These are phyloP conservation scores for Trissolcus basalis DNA, from an alignment of 1,140 invertebrate genomes.

Conservation along the genomic window DNA sequence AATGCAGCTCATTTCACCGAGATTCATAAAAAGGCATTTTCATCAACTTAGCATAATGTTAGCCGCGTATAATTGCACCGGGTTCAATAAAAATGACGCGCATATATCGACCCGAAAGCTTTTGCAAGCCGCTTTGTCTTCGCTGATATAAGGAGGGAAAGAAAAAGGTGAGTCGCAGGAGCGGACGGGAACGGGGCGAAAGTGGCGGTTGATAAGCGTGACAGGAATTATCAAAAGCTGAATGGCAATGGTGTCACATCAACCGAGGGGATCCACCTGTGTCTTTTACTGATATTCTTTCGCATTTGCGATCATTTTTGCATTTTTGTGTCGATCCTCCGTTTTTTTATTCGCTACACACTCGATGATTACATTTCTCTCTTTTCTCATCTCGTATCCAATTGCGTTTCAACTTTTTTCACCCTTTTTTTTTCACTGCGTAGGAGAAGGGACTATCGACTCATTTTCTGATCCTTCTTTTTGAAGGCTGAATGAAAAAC, in stretches of 20 bases:
- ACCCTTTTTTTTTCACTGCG: conserved; percentile 1
- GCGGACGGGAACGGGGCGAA: conserved; percentile 5
- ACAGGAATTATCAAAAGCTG: conserved; percentile 66
- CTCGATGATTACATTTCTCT: conserved; percentile 60
- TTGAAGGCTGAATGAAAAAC: conserved; percentile 31
- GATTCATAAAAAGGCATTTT: conserved; percentile 41
- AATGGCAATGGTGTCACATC: conserved; percentile 59
- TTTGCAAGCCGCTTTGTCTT: too few relatives aligned
- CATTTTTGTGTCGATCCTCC: conserved; percentile 14
- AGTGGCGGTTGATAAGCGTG: conserved; percentile 63
- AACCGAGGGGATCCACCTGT: conserved; percentile 50
- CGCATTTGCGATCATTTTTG: conserved; percentile 28
- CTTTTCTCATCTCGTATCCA: too few relatives aligned
- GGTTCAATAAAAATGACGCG: conserved; percentile 61
- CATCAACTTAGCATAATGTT: conserved; percentile 17
- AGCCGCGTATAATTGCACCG: conserved; percentile 22
- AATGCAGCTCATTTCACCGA: conserved; percentile 17
- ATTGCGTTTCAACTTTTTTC: too few relatives aligned
- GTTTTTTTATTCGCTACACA: conserved; percentile 22
- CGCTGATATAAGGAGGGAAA: neutral
- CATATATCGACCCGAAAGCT: conserved; percentile 59
- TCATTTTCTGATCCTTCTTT: conserved; percentile 51
- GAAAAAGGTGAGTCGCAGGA: neutral
- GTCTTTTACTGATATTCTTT: conserved; percentile 44
- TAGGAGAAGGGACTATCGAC: too few relatives aligned